Conservation (phyloP, 2,888 invertebrate genomes). For the Pediacus dermestoides region DNA sequence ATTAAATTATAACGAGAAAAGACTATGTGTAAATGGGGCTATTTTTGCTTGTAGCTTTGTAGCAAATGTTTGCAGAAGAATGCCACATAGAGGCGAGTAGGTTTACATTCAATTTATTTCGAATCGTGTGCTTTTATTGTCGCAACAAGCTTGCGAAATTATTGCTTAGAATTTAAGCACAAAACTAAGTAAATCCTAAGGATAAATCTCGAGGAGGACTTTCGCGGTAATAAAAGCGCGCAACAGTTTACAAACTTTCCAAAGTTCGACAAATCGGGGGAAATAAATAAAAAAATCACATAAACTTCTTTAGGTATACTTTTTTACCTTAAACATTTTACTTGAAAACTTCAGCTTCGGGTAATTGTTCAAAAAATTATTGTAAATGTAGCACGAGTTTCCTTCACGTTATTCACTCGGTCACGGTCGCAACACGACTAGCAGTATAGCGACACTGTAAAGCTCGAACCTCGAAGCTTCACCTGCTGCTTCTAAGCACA, state of each 20-base stretch:
- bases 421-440: conserved; percentile 3
- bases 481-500: conserved; percentile 2
- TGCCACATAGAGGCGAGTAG: too few relatives aligned
- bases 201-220: too few relatives aligned
- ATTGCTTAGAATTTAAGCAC: too few relatives aligned
- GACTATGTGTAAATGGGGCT: too few relatives aligned
- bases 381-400: conserved; percentile 1
- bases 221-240: not conserved
- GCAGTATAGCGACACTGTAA: too few relatives aligned
- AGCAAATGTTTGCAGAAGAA: too few relatives aligned
- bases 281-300: not conserved
- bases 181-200: too few relatives aligned
- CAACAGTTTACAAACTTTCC: not conserved
- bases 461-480: not conserved
- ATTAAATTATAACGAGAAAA: too few relatives aligned
- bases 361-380: not conserved
- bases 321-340: not conserved
- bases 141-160: too few relatives aligned
- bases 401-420: conserved; percentile 3
- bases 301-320: not conserved
- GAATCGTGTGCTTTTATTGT: too few relatives aligned
- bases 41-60: too few relatives aligned
- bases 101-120: too few relatives aligned
- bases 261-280: not conserved
- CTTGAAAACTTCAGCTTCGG: not conserved